phyloP scores from a whole-genome alignment of 2,888 invertebrate species.

The Tinea semifulvella region DNA sequence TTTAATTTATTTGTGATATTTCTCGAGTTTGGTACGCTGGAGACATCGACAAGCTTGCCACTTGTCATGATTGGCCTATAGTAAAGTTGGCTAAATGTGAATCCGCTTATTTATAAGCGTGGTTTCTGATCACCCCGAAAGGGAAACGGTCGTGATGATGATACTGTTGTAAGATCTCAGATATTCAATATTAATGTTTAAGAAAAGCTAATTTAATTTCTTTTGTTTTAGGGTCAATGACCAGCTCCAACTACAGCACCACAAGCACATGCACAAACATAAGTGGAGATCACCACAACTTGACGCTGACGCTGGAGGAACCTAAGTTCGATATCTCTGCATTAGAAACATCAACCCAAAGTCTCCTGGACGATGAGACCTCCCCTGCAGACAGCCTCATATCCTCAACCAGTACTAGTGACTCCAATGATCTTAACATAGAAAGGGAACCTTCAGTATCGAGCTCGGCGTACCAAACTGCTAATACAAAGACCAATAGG shows the following conservation, averaged over 20 bases:
- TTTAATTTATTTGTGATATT: no score
- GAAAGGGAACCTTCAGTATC: conserved; percentile 56
- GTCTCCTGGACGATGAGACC: conserved; percentile 82
- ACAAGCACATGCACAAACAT: conserved; percentile 60
- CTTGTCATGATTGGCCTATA: no score
- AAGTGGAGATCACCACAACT: conserved; percentile 48
- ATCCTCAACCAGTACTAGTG: conserved; percentile 70
- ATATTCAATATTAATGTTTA: not conserved
- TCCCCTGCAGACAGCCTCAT: conserved; percentile 84
- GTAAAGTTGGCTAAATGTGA: no score
- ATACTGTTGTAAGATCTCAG: no score
- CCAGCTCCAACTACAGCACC: conserved; percentile 61
- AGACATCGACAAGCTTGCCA: no score
- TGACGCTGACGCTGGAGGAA: conserved; percentile 74
- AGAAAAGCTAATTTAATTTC: not conserved
- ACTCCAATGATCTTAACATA: conserved; percentile 61
- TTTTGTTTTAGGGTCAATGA: conserved; percentile 59
- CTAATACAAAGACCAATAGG: conserved; percentile 53
- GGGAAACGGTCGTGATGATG: no score
- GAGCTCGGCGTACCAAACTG: conserved; percentile 56
- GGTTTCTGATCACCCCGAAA: no score
- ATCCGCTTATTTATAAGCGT: no score
- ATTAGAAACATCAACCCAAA: conserved; percentile 71
- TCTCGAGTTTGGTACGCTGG: no score
- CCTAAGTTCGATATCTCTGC: conserved; percentile 80